Base-by-base conservation (phyloP, 2,888 invertebrate species). In the Andrena minutula region DNA sequence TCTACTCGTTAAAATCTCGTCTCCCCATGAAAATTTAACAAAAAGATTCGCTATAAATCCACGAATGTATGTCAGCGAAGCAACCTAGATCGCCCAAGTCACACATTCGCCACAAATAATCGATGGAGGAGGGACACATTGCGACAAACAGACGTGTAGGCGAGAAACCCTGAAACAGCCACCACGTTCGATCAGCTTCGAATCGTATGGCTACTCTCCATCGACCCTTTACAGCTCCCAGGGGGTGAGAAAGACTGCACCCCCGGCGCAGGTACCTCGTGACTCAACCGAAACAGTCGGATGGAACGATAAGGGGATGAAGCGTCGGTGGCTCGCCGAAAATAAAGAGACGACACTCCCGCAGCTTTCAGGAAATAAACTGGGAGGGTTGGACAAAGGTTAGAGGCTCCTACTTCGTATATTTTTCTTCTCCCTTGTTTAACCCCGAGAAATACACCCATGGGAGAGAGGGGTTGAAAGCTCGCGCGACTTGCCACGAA, bases 401-500 rank as follows among this genome's bases (percentile, higher is more conserved):
- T 49, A 56, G 56, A 4, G 23, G 4, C 56, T 56, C 26, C 56
- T 23, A 8, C 23, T 56, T 56, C 53, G 23, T 30, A 69, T 30
- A 23, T 56, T 64, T 20, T 47, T 63, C 28, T 75, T 61, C 66
- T 68, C 65, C 63, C 63, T 79, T 51, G 51, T 60, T 78, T 10
- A 23, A 23, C 61, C 41, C 41, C 23, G 63, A 53, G 68, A 79
- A 79, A 66, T 65, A 74, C 70, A 70, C 81, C 74, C 65, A 16
- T 30, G 0, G 73, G 51, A n/a, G 79, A 74, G 12, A 47, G 23
- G n/a, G 56, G 56, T 16, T 28, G 20, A 28, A 26, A 23, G 64
- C 6, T 65, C 28, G 2, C 20, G 20, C 61, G 20, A 23, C 16
- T 20, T 28, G 16, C 7, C 51, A n/a, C 28, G 35, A 56, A 56